A percentile compares a stretch with the other conserved stretches of the same genome.
These are phyloP conservation scores for Propithecus deckenii DNA, from an alignment of 2,797 vertebrate species.

Conservation along the genomic window DNA sequence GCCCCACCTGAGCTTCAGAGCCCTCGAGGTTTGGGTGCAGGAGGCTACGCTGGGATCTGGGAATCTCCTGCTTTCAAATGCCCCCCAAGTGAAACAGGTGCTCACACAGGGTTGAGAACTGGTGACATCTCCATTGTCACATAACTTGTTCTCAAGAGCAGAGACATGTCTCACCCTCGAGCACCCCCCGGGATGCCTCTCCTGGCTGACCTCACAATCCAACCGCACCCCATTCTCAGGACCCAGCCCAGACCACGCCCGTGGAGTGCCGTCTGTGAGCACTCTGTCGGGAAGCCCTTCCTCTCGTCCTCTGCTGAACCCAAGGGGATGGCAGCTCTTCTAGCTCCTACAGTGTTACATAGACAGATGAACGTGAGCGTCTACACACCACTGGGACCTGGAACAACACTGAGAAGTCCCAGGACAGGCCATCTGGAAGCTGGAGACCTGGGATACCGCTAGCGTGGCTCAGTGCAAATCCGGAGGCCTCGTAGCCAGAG, in stretches of 20 bases:
- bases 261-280: fast-evolving
- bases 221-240: fast-evolving
- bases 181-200: too few species aligned
- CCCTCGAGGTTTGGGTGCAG: not conserved
- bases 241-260: not conserved
- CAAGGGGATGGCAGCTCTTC: fast-evolving
- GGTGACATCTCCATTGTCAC: fast-evolving
- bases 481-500: fast-evolving
- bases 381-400: not conserved
- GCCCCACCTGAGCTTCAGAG: not conserved
- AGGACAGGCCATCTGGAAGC: not conserved
- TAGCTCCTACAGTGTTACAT: fast-evolving
- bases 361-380: not conserved
- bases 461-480: not conserved
- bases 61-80: too few species aligned
- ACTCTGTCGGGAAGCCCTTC: not conserved
- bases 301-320: not conserved
- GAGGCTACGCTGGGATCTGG: not conserved
- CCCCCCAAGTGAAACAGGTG: not conserved
- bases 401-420: not conserved
- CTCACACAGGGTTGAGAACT: not conserved
- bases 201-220: fast-evolving
- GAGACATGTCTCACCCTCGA: fast-evolving
- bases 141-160: not conserved
- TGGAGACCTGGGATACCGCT: not conserved